These are phyloP conservation scores for Patella vulgata DNA, from an alignment of 1,140 invertebrate genomes.

Conservation along the genomic window DNA sequence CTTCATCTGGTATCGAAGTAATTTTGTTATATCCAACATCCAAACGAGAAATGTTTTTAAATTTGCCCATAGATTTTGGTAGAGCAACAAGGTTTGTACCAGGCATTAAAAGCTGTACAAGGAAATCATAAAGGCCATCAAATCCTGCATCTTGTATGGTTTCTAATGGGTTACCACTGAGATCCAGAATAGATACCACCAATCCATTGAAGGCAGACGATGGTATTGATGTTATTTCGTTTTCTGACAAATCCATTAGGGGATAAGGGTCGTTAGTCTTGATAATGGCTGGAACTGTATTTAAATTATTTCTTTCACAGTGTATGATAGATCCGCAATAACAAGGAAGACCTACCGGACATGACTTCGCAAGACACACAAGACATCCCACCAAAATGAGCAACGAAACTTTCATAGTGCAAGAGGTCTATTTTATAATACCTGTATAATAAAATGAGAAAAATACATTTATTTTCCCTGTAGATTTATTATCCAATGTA, in stretches of 20 bases:
- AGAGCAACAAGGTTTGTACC: neutral
- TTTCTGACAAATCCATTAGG: slow-evolving; percentile 1
- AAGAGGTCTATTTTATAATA: too few relatives aligned
- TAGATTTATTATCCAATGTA: too few relatives aligned
- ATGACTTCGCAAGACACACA: too few relatives aligned
- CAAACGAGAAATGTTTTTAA: neutral
- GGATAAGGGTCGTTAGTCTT: neutral
- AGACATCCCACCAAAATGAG: too few relatives aligned
- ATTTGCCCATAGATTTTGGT: slow-evolving; percentile 5
- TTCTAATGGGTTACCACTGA: slow-evolving; percentile 16
- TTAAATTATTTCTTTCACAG: slow-evolving; percentile 9
- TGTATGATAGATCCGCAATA: slow-evolving; percentile 10
- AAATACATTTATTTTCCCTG: too few relatives aligned
- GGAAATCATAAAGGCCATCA: slow-evolving; percentile 12
- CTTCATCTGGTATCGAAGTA: neutral
- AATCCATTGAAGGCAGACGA: too few relatives aligned
- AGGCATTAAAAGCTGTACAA: slow-evolving; percentile 1
- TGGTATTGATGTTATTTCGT: neutral
- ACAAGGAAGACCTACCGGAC: neutral
- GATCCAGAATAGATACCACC: slow-evolving; percentile 3
- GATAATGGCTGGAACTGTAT: slow-evolving; percentile 6
- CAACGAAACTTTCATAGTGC: too few relatives aligned
- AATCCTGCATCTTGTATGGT: slow-evolving; percentile 13
- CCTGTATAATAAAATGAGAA: too few relatives aligned
- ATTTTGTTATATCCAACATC: neutral